These are phyloP conservation scores for Eulemur mongoz DNA, from an alignment of 2,797 vertebrate species.

Conservation along the genomic window DNA sequence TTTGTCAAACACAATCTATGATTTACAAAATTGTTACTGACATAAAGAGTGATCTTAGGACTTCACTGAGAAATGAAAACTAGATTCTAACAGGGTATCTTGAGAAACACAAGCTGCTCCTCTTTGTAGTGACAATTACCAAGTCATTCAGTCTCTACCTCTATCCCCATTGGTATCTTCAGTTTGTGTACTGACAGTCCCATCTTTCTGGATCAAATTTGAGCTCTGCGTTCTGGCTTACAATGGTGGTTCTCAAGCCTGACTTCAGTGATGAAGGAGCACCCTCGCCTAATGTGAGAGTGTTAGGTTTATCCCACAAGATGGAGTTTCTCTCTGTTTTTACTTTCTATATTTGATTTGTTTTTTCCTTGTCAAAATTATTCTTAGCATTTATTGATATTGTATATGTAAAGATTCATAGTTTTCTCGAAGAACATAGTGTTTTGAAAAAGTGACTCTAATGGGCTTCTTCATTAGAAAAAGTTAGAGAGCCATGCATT, in stretches of 20 bases:
- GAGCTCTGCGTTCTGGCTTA: background rate
- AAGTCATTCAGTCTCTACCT: no score
- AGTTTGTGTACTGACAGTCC: background rate
- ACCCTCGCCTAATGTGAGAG: no score
- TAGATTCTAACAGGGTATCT: no score
- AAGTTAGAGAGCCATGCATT: background rate
- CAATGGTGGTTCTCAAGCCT: background rate
- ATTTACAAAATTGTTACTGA: no score
- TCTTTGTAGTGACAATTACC: no score
- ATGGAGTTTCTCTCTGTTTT: background rate
- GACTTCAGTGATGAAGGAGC: background rate
- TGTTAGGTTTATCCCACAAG: no score
- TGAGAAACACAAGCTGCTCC: no score
- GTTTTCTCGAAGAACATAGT: background rate
- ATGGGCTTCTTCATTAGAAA: background rate
- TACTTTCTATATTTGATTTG: background rate
- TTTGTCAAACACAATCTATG: no score
- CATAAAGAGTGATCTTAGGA: no score
- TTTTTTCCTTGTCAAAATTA: background rate
- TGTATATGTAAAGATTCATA: constrained; percentile 16
- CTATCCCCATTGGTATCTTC: no score
- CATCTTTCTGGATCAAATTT: background rate
- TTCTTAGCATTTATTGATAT: background rate
- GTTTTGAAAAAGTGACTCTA: background rate
- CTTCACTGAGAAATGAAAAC: no score